Evolutionary conservation across 2,797 vertebrate genomes (phyloP).

Genomic region (Poecilia wingei): DNA sequence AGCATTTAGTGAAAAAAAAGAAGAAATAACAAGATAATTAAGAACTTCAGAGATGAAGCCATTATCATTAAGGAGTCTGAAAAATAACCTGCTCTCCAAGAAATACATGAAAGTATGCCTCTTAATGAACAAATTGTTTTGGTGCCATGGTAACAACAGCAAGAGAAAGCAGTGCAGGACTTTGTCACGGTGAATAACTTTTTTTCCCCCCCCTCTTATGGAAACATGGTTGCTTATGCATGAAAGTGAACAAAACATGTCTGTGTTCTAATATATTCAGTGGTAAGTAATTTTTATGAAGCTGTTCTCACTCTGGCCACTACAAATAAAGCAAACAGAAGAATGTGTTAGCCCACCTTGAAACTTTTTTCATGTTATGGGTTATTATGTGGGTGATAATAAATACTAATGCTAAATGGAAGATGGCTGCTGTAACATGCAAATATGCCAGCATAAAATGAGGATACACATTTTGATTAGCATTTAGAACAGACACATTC

Average conservation of each 20-base stretch:
- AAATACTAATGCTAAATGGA: background rate
- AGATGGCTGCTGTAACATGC: background rate
- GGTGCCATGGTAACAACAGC: background rate
- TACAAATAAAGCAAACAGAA: background rate
- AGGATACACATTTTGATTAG: background rate
- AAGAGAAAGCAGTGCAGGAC: background rate
- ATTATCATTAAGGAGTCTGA: background rate
- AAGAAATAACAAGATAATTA: slow-evolving; percentile 9
- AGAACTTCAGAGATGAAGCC: slow-evolving; percentile 15
- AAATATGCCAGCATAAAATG: background rate
- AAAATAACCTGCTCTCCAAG: slow-evolving; percentile 4
- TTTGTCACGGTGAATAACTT: background rate
- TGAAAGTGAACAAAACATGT: background rate
- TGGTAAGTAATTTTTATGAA: background rate
- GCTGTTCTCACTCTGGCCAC: background rate
- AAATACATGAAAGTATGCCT: background rate
- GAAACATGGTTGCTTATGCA: background rate
- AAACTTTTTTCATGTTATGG: background rate
- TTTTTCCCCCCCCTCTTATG: background rate
- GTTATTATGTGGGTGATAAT: background rate
- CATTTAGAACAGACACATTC: no score
- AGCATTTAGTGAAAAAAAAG: slow-evolving; percentile 14
- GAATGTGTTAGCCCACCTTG: background rate
- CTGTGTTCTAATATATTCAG: background rate
- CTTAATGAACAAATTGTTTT: slow-evolving; percentile 5